Evolutionary conservation across 2,888 invertebrate genomes (phyloP).

Genomic region (Parnassius orleans): DNA sequence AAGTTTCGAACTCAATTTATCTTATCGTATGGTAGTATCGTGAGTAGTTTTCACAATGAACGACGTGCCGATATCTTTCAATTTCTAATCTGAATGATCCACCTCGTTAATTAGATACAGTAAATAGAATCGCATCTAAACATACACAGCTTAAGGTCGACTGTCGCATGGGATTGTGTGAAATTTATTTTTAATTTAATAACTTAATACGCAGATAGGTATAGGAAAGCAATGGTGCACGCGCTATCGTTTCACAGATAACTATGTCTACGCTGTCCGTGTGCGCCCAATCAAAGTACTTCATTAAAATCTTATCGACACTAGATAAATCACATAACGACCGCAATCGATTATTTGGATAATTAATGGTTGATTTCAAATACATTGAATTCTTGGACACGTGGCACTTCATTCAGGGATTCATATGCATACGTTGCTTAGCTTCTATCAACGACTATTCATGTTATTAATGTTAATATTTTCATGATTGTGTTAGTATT

Average conservation of each 20-base stretch:
- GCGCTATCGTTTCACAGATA: conserved; percentile 69
- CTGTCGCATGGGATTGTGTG: conserved; percentile 38
- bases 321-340: conserved; percentile 80
- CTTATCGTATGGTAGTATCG: conserved; percentile 76
- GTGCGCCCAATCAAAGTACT: conserved; percentile 80
- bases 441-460: too few relatives aligned
- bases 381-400: conserved; percentile 67
- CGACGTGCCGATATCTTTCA: conserved; percentile 78
- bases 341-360: conserved; percentile 79
- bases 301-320: conserved; percentile 81
- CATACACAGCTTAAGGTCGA: conserved; percentile 41
- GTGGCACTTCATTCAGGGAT: conserved; percentile 35
- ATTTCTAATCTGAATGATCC: conserved; percentile 79
- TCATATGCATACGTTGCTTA: too few relatives aligned
- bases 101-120: conserved; percentile 68
- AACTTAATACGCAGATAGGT: conserved; percentile 76
- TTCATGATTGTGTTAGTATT: too few relatives aligned
- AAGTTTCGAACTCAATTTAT: conserved; percentile 72
- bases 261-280: conserved; percentile 64
- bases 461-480: too few relatives aligned
- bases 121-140: conserved; percentile 44
- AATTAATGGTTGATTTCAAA: conserved; percentile 76
- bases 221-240: conserved; percentile 70
- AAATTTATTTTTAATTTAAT: conserved; percentile 76
- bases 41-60: conserved; percentile 78